Evolutionary conservation across 2,888 invertebrate genomes (phyloP).

Genomic region (Listrodromus nycthemerus): DNA sequence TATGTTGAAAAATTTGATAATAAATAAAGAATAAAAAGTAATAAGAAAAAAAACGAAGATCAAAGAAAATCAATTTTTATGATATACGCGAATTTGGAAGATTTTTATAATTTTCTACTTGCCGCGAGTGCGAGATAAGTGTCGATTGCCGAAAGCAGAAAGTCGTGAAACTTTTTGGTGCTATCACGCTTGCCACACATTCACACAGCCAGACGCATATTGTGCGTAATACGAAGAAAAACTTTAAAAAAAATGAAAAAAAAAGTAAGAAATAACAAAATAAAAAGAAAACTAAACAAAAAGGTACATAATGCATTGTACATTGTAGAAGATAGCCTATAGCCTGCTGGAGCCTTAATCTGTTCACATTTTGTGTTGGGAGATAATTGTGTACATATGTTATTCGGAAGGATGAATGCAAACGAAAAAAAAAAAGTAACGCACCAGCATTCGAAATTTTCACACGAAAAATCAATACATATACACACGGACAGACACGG

Average conservation of each 20-base stretch:
- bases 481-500: conserved; percentile 66
- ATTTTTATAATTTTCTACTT: conserved; percentile 48
- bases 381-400: conserved; percentile 84
- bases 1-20: conserved; percentile 76
- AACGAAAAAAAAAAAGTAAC: conserved; percentile 73
- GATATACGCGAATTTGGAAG: conserved; percentile 54
- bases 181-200: conserved; percentile 82
- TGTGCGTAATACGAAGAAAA: conserved; percentile 67
- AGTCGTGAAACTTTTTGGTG: conserved; percentile 81
- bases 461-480: conserved; percentile 7
- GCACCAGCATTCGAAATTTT: conserved; percentile 77
- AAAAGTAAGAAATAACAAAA: conserved; percentile 77
- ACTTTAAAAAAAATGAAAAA: conserved; percentile 72
- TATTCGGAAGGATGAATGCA: conserved; percentile 81
- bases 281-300: conserved; percentile 70
- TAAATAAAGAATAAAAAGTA: conserved; percentile 65
- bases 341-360: conserved; percentile 85
- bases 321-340: conserved; percentile 84
- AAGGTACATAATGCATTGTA: conserved; percentile 83
- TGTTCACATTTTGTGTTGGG: conserved; percentile 83
- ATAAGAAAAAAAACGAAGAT: conserved; percentile 35
- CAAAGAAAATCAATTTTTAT: conserved; percentile 58
- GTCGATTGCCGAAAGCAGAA: conserved; percentile 70
- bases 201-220: conserved; percentile 82
- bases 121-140: conserved; percentile 44